These are phyloP conservation scores for Drosophila leonis DNA, from an alignment of 2,888 invertebrate genomes.

Conservation along the genomic window DNA sequence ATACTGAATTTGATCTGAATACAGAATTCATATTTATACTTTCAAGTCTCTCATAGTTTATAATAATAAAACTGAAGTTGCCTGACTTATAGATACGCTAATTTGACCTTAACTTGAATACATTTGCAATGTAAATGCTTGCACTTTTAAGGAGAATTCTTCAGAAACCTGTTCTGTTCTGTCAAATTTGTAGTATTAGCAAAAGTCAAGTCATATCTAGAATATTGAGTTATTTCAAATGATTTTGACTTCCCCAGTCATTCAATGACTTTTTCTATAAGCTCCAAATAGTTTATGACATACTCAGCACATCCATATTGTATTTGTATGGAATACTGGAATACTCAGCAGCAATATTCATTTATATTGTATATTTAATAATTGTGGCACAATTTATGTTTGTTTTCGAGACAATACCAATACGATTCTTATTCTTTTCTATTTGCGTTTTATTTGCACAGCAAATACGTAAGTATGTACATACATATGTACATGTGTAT, in stretches of 20 bases:
- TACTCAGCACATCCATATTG: neutral
- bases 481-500: conserved; percentile 8
- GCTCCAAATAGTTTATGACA: too few relatives aligned
- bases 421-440: conserved; percentile 27
- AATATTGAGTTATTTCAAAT: neutral
- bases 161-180: too few relatives aligned
- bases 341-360: neutral
- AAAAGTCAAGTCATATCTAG: too few relatives aligned
- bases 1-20: too few relatives aligned
- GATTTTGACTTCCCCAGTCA: neutral
- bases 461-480: conserved; percentile 21
- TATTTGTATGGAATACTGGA: neutral
- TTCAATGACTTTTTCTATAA: neutral
- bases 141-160: too few relatives aligned
- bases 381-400: conserved; percentile 71
- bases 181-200: too few relatives aligned
- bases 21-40: too few relatives aligned
- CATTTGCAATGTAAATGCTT: too few relatives aligned
- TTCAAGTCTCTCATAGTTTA: too few relatives aligned
- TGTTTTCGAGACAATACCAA: conserved; percentile 56
- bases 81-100: too few relatives aligned
- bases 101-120: too few relatives aligned
- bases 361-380: conserved; percentile 59
- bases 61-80: too few relatives aligned
- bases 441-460: conserved; percentile 26